phyloP scores from a whole-genome alignment of 64 coral and sea anemone species.

The Anthopleura sola region DNA sequence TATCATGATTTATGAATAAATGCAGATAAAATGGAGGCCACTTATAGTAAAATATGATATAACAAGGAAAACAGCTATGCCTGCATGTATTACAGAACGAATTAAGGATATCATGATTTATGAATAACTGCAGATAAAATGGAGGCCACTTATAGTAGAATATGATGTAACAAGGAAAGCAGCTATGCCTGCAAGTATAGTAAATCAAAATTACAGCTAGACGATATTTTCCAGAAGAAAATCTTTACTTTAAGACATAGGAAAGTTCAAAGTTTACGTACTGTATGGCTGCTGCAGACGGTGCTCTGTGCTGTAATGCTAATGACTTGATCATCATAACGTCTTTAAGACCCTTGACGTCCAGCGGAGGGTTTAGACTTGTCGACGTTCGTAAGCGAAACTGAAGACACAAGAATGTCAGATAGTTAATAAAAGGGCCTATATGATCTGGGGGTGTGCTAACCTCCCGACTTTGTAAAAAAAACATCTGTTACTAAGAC shows the following conservation, averaged over 20 bases:
- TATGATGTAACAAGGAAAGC: too few relatives aligned
- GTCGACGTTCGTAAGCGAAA: conserved; percentile 34
- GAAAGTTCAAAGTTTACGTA: conserved; percentile 37
- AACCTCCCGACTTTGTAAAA: too few relatives aligned
- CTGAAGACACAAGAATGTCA: not conserved
- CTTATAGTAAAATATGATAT: not conserved
- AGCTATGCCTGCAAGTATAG: too few relatives aligned
- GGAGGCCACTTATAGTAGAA: not conserved
- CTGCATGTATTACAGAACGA: not conserved
- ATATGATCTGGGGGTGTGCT: too few relatives aligned
- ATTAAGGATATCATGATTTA: not conserved
- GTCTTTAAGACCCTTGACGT: conserved; percentile 77
- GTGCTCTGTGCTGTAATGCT: conserved; percentile 80
- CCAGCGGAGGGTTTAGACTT: conserved; percentile 60
- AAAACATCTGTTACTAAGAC: too few relatives aligned
- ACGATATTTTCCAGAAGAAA: not conserved
- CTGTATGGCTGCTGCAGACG: conserved; percentile 78
- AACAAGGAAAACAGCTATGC: too few relatives aligned
- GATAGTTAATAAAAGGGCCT: not conserved
- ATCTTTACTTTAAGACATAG: not conserved
- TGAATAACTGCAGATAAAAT: not conserved
- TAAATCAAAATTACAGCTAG: too few relatives aligned
- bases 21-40: not conserved
- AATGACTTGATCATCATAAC: conserved; percentile 83
- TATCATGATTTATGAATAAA: not conserved